Conservation (phyloP, 2,888 invertebrate species). For the Troides oblongomaculatus region DNA sequence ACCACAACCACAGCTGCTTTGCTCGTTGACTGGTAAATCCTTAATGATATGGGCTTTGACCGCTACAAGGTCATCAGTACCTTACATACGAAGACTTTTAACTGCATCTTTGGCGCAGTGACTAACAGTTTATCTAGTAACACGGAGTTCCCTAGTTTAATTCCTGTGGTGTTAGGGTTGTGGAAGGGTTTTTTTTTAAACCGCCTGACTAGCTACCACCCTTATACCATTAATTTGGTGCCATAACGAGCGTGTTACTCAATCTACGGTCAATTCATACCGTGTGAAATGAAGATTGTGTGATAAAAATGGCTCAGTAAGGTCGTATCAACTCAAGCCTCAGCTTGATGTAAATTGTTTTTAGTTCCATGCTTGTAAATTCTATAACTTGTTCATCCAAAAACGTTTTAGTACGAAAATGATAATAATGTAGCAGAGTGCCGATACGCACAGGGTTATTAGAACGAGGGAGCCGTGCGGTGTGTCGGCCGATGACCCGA, state of each 20-base stretch:
- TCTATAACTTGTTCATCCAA: slow-evolving; percentile 26
- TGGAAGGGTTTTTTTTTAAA: too few relatives aligned
- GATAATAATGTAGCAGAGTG: slow-evolving; percentile 48
- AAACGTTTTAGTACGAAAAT: slow-evolving; percentile 42
- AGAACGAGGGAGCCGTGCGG: slow-evolving; percentile 68
- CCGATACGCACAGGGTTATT: slow-evolving; percentile 67
- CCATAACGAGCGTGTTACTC: too few relatives aligned
- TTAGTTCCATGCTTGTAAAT: background rate
- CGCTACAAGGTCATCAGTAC: slow-evolving; percentile 71
- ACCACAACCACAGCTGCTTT: slow-evolving; percentile 55
- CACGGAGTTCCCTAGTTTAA: too few relatives aligned
- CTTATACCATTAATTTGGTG: too few relatives aligned
- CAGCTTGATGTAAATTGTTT: background rate
- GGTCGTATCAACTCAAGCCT: too few relatives aligned
- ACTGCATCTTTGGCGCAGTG: slow-evolving; percentile 36
- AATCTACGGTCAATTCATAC: too few relatives aligned
- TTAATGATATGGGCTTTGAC: slow-evolving; percentile 64
- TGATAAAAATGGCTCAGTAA: too few relatives aligned
- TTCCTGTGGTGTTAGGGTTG: too few relatives aligned
- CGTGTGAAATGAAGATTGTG: too few relatives aligned
- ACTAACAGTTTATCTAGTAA: background rate
- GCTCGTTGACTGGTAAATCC: slow-evolving; percentile 63
- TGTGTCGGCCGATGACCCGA: slow-evolving; percentile 71
- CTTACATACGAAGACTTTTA: slow-evolving; percentile 60
- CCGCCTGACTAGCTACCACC: too few relatives aligned